Base-by-base conservation (phyloP, 2,797 vertebrate species). In the Mionectes olivaceus region DNA sequence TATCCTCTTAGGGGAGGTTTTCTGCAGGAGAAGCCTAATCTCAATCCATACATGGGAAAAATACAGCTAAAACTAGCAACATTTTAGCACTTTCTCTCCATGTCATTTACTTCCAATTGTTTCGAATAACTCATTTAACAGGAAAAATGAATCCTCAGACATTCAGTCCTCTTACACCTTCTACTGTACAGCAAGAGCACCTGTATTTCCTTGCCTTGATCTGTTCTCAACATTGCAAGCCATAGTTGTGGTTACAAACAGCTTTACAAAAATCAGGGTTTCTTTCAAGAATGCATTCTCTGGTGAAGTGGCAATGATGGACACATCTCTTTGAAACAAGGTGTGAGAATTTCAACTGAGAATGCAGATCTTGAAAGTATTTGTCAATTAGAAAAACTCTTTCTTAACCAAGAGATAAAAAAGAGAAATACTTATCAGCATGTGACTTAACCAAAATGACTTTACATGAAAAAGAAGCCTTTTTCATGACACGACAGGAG, bases 1-100 rank as follows among this genome's bases (percentile, higher is more conserved):
- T 82, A 89, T 8, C 67, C 86, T 90, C 63, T 79, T 63, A 89
- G 50, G 53, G n/a, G 55, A 78, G 35, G 67, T 57, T 90, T 83
- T 65, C 67, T 84, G 55, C 86, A 61, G 59, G 39, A 93, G 77
- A 89, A 83, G 49, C 37, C 59, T 90, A 75, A 93, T 83, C 86
- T 94, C 81, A 57, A 32, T 39, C 78, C 59, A 55, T 52, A 57
- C 35, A 53, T 18, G 14, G 37, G n/a, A n/a, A 91, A 83, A 95
- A 30, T 19, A 60, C 39, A 55, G 30, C 83, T 81, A 65, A 75
- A 74, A 23, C 35, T 37, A 21, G 33, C 5, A 60, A 46, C 8
- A 11, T n/a, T 70, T 90, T 56, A 64, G 57, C 41, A 64, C 16
- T 53, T 64, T 82, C 30, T 76, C 60, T 53, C 43, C 11, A 6